A percentile compares a stretch with the other conserved stretches of the same genome.
Evolutionary conservation across 2,888 invertebrate genomes (phyloP).

Genomic region (Labia minor): DNA sequence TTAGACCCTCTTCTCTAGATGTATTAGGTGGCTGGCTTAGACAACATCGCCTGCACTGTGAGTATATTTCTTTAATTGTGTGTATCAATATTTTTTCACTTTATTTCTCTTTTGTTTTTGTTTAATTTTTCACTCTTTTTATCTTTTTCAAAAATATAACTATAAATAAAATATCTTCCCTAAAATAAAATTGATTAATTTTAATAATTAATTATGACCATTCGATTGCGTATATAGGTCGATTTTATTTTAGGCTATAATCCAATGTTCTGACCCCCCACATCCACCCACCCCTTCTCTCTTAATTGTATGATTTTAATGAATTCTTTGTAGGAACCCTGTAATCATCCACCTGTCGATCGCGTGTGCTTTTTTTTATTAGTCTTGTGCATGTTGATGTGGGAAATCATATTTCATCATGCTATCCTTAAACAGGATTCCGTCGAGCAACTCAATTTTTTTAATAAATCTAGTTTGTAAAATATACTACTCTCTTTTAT

Average conservation of each 20-base stretch:
- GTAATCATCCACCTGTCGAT: not conserved
- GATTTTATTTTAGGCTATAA: not conserved
- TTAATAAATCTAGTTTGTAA: not conserved
- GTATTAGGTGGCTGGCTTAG: conserved; percentile 13
- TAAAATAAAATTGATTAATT: not conserved
- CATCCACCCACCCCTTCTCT: too few species aligned
- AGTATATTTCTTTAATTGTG: conserved; percentile 5
- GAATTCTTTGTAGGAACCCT: conserved; percentile 9
- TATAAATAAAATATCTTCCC: not conserved
- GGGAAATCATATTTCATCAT: not conserved
- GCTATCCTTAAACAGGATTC: not conserved
- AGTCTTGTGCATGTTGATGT: conserved; percentile 1
- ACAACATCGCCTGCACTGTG: conserved; percentile 13
- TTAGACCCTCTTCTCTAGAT: not conserved
- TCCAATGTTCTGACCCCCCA: too few species aligned
- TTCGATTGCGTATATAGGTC: not conserved
- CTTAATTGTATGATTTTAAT: not conserved
- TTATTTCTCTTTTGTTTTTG: too few species aligned
- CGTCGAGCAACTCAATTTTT: not conserved
- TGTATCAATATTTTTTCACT: not conserved
- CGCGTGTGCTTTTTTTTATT: conserved; percentile 4
- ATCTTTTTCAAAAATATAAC: too few species aligned
- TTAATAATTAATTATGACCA: too few species aligned
- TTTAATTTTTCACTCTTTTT: not conserved
- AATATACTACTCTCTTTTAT: too few species aligned